Percentiles rank a stretch among this genome's conserved stretches.
Evolutionary conservation across 2,797 vertebrate species (phyloP).

Genomic region (Petrocephalus schoutedeni): DNA sequence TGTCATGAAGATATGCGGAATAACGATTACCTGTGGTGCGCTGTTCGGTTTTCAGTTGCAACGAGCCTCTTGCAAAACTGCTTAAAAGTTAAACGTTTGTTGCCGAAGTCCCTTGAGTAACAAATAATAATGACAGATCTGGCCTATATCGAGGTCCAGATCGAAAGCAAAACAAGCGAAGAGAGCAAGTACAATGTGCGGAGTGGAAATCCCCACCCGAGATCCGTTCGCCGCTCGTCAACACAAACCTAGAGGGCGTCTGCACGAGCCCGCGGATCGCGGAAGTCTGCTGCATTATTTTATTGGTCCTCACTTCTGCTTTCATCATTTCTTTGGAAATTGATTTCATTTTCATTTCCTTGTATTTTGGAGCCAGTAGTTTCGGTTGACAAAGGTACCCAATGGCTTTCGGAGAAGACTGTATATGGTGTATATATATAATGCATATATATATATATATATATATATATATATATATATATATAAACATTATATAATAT

Average conservation of each 20-base stretch:
- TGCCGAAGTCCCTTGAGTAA: neutral
- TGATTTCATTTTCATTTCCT: slow-evolving; percentile 23
- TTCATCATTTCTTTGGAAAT: slow-evolving; percentile 21
- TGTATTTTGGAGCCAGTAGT: neutral
- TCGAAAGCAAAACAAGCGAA: slow-evolving; percentile 27
- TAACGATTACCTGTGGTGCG: slow-evolving; percentile 18
- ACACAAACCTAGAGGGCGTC: slow-evolving; percentile 19
- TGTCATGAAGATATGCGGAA: neutral
- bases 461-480: neutral
- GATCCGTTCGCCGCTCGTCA: slow-evolving; percentile 2
- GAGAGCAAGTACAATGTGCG: neutral
- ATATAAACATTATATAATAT: neutral
- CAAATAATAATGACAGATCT: slow-evolving; percentile 1
- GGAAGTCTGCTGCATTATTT: neutral
- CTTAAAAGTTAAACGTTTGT: neutral
- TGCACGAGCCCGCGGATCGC: neutral
- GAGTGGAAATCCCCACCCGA: slow-evolving; percentile 25
- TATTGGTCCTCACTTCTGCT: slow-evolving; percentile 21
- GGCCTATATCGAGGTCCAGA: slow-evolving; percentile 11
- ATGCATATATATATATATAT: neutral
- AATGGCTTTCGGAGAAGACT: neutral
- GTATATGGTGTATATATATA: neutral
- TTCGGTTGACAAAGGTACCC: neutral
- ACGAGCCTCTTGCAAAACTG: neutral
- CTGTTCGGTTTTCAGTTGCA: neutral